Percentiles rank a stretch among this genome's conserved stretches.
These are phyloP conservation scores for Macrobrachium nipponense DNA, from an alignment of 1,140 invertebrate genomes.

Conservation along the genomic window DNA sequence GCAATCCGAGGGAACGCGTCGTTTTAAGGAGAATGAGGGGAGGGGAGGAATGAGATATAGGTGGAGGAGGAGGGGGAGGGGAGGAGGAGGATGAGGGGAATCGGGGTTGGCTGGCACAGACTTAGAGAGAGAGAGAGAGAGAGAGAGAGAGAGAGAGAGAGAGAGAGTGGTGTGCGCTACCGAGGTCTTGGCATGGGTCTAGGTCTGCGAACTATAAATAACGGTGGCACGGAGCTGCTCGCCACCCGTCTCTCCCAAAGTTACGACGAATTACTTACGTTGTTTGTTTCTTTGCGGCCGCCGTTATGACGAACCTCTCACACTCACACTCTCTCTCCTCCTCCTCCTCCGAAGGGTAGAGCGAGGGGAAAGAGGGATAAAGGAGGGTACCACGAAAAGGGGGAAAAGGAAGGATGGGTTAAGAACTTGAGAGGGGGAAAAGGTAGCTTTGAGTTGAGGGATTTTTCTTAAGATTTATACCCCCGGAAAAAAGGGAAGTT, in stretches of 20 bases:
- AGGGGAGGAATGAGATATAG: no score
- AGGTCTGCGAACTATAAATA: constrained; percentile 26
- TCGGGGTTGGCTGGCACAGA: no score
- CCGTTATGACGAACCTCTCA: constrained; percentile 37
- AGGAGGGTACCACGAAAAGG: background rate
- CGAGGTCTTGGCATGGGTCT: constrained; percentile 28
- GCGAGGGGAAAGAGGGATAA: background rate
- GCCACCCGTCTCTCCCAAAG: constrained; percentile 21
- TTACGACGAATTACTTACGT: constrained; percentile 37
- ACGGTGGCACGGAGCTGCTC: constrained; percentile 12
- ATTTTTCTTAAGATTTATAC: background rate
- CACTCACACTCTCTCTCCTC: no score
- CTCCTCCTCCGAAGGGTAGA: background rate
- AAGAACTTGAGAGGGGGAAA: background rate
- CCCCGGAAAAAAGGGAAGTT: background rate
- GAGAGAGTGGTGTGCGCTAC: constrained; percentile 14
- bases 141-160: background rate
- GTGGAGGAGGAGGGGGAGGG: no score
- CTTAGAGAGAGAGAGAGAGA: background rate
- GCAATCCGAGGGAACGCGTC: no score
- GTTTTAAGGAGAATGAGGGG: no score
- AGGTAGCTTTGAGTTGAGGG: background rate
- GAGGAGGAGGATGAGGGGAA: no score
- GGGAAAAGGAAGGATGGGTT: background rate
- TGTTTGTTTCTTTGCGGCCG: constrained; percentile 48